phyloP scores from a whole-genome alignment of 2,797 vertebrate species.

The Sus cebifrons region DNA sequence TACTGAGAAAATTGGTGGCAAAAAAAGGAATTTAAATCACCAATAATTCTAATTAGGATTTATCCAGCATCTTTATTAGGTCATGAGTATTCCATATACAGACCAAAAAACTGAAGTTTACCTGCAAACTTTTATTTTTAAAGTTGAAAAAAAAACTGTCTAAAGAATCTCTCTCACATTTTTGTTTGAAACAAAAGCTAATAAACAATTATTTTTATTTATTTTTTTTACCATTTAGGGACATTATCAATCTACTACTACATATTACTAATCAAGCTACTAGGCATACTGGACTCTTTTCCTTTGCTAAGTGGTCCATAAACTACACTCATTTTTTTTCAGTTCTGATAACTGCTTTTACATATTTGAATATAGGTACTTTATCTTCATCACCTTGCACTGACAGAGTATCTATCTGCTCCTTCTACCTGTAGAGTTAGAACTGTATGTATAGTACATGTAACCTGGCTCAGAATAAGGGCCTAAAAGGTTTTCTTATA shows the following conservation, averaged over 20 bases:
- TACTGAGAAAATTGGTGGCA: background rate
- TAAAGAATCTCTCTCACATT: background rate
- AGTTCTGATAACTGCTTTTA: background rate
- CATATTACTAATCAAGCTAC: background rate
- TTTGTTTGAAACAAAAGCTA: conserved; percentile 62
- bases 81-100: background rate
- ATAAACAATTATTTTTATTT: background rate
- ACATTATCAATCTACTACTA: background rate
- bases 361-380: background rate
- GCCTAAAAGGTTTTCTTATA: background rate
- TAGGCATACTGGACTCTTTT: background rate
- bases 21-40: conserved; percentile 44
- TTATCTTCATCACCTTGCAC: conserved; percentile 5
- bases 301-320: background rate
- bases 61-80: conserved; percentile 25
- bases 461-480: background rate
- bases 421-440: background rate
- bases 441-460: background rate
- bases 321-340: background rate
- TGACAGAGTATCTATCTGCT: background rate
- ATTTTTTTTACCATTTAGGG: conserved; percentile 19
- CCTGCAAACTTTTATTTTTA: background rate
- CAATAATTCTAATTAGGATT: conserved; percentile 3
- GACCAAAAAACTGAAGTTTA: background rate
- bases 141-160: conserved; percentile 35